These are phyloP conservation scores for Platygyra sinensis DNA, from an alignment of 64 coral and sea anemone species.

Conservation along the genomic window DNA sequence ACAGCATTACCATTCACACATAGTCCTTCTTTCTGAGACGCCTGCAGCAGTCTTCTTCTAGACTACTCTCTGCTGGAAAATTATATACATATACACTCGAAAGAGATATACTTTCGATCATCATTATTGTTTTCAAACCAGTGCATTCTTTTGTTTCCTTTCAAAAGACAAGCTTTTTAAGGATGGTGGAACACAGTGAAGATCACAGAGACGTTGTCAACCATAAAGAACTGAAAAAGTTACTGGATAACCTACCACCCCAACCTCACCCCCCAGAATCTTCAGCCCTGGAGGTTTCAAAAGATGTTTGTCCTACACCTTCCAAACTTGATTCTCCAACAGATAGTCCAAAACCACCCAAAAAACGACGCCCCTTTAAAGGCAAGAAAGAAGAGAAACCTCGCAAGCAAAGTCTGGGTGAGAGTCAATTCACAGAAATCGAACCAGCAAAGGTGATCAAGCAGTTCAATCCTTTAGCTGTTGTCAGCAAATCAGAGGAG, in stretches of 20 bases:
- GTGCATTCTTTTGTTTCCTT: neutral
- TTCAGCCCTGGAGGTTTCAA: neutral
- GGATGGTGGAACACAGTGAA: slow-evolving; percentile 1
- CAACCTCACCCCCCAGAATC: neutral
- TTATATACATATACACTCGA: no score
- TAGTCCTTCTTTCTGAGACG: no score
- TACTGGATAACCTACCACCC: neutral
- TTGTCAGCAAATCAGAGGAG: slow-evolving; percentile 29
- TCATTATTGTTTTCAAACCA: neutral
- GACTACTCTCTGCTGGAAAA: no score
- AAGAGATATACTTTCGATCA: neutral
- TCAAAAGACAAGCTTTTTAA: slow-evolving; percentile 29
- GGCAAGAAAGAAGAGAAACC: neutral
- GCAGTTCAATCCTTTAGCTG: slow-evolving; percentile 17
- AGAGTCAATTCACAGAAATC: neutral
- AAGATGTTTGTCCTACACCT: neutral
- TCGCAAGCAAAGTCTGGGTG: neutral
- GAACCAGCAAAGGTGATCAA: neutral
- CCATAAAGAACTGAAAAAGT: slow-evolving; percentile 3
- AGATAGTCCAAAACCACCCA: slow-evolving; percentile 28
- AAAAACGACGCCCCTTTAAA: slow-evolving; percentile 12
- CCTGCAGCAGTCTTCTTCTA: no score
- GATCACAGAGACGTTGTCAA: slow-evolving; percentile 13
- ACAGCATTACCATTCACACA: no score
- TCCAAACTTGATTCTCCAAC: neutral